phyloP scores from a whole-genome alignment of 1,140 invertebrate genomes.

The Alviniconcha marisindica region DNA sequence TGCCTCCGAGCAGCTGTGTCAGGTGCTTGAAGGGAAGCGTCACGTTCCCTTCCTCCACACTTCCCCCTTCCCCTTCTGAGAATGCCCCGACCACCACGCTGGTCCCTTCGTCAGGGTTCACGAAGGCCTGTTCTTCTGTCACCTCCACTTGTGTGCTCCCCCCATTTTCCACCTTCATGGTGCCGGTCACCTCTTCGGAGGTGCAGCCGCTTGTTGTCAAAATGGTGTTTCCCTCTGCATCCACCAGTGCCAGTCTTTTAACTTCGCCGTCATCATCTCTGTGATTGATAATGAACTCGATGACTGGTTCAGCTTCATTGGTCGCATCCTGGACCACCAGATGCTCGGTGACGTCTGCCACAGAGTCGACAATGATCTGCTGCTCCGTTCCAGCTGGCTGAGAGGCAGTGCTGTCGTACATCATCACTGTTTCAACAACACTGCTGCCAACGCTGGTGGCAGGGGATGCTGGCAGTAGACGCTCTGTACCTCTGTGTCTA shows the following conservation, averaged over 20 bases:
- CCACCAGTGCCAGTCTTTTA: constrained; percentile 2
- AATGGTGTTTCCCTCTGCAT: neutral
- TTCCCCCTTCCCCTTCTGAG: constrained; percentile 31
- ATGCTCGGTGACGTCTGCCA: neutral
- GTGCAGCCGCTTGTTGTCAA: neutral
- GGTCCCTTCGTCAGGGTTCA: constrained; percentile 32
- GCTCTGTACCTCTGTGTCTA: too few species aligned
- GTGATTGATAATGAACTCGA: constrained; percentile 24
- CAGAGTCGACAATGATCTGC: constrained; percentile 6
- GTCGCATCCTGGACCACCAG: neutral
- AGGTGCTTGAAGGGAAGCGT: constrained; percentile 29
- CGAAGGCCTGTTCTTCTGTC: constrained; percentile 28
- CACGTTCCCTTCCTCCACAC: constrained; percentile 37
- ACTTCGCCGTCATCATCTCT: neutral
- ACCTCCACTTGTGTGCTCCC: neutral
- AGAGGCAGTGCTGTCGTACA: neutral
- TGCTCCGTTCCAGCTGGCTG: neutral
- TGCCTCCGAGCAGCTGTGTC: constrained; percentile 33
- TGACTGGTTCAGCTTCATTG: constrained; percentile 7
- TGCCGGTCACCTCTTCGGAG: neutral
- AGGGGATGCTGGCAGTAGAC: neutral
- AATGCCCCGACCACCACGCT: constrained; percentile 31
- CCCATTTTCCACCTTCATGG: neutral
- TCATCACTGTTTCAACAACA: neutral
- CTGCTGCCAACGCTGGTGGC: neutral